Evolutionary conservation across 2,113 vertebrate genomes (phyloP).

Genomic region (Tor tambroides): DNA sequence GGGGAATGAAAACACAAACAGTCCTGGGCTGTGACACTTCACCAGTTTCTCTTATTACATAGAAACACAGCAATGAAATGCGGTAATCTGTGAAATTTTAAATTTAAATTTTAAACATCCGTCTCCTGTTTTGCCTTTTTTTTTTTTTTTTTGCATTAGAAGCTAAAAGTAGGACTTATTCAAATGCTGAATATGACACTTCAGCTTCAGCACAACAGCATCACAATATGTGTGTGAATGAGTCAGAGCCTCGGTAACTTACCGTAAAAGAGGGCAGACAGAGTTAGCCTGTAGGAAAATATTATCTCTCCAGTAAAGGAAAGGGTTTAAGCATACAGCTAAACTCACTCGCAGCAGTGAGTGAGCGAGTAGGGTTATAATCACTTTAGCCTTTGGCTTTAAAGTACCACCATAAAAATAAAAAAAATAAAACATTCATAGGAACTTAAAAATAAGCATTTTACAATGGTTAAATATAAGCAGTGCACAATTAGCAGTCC

Average conservation of each 20-base stretch:
- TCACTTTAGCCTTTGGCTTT: not conserved
- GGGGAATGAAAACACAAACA: too few relatives aligned
- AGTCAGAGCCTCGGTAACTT: not conserved
- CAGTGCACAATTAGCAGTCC: not conserved
- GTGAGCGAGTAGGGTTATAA: not conserved
- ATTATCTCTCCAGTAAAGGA: not conserved
- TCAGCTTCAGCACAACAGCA: not conserved
- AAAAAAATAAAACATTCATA: too few relatives aligned
- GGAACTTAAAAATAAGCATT: not conserved
- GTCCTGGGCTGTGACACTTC: not conserved
- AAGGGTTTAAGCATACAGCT: not conserved
- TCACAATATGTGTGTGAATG: not conserved
- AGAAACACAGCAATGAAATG: not conserved
- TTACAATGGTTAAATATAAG: not conserved
- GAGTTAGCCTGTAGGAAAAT: constrained; percentile 2
- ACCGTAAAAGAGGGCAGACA: constrained; percentile 14
- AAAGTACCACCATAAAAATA: not conserved
- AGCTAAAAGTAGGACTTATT: not conserved
- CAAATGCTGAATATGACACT: not conserved
- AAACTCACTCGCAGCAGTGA: not conserved
- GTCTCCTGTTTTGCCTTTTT: not conserved
- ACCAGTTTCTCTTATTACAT: not conserved
- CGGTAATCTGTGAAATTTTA: not conserved
- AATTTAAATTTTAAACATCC: not conserved
- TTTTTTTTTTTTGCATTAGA: not conserved